Evolutionary conservation across 2,888 invertebrate genomes (phyloP).

Genomic region (Chirona hameri): DNA sequence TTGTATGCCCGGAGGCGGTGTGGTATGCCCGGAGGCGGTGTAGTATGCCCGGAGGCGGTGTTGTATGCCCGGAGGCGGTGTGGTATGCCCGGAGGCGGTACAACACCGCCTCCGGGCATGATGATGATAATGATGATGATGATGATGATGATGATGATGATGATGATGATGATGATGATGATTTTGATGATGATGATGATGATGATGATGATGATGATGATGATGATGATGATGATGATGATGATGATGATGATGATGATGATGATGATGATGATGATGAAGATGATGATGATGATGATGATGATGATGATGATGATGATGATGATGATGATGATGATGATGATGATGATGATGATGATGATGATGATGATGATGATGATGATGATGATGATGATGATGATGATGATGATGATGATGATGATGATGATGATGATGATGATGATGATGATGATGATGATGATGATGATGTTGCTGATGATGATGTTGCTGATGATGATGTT

Average conservation of each 20-base stretch:
- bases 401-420: conserved; percentile 22
- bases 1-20: too few relatives aligned
- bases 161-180: too few relatives aligned
- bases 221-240: conserved; percentile 11
- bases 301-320: conserved; percentile 12
- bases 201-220: too few relatives aligned
- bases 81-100: too few relatives aligned
- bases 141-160: conserved; percentile 22
- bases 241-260: conserved; percentile 22
- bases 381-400: not conserved
- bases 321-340: conserved; percentile 22
- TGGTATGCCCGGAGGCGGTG: too few relatives aligned
- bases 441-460: too few relatives aligned
- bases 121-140: conserved; percentile 22
- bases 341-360: conserved; percentile 22
- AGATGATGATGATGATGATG: not conserved
- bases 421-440: conserved; percentile 22
- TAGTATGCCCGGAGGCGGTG: too few relatives aligned
- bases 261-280: conserved; percentile 10
- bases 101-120: too few relatives aligned
- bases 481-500: too few relatives aligned
- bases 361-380: conserved; percentile 5
- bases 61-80: too few relatives aligned
- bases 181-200: too few relatives aligned
- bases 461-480: too few relatives aligned